These are phyloP conservation scores for Clitarchus hookeri DNA, from an alignment of 2,888 invertebrate species.

Conservation along the genomic window DNA sequence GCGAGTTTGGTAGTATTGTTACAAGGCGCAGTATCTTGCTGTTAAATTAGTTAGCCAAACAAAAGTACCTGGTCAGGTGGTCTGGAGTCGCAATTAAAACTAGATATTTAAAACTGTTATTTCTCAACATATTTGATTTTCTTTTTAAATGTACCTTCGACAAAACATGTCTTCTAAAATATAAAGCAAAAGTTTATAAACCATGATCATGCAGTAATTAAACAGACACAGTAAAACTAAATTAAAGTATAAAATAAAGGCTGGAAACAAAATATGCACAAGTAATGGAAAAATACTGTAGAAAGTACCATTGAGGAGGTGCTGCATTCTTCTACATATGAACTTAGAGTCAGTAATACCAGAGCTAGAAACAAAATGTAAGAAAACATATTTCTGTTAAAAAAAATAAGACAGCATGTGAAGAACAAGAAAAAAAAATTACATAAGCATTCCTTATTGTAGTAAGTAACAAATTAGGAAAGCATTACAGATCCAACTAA, in stretches of 20 bases:
- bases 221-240: slow-evolving; percentile 21
- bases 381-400: slow-evolving; percentile 21
- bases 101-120: background rate
- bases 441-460: slow-evolving; percentile 17
- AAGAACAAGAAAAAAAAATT: slow-evolving; percentile 24
- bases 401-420: slow-evolving; percentile 17
- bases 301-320: slow-evolving; percentile 1
- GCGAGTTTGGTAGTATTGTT: slow-evolving; percentile 27
- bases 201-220: slow-evolving; percentile 1
- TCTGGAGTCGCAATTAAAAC: slow-evolving; percentile 1
- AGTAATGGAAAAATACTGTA: background rate
- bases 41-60: background rate
- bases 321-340: slow-evolving; percentile 8
- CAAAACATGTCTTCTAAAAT: slow-evolving; percentile 19
- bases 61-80: background rate
- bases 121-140: background rate
- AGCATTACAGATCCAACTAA: slow-evolving; percentile 19
- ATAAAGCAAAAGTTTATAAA: slow-evolving; percentile 8
- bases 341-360: background rate
- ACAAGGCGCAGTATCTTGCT: slow-evolving; percentile 1
- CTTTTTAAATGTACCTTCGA: background rate
- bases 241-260: slow-evolving; percentile 7
- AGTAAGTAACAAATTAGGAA: slow-evolving; percentile 18
- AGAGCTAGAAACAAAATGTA: slow-evolving; percentile 23
- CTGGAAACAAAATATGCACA: slow-evolving; percentile 25